A percentile compares a stretch with the other conserved stretches of the same genome.
phyloP scores from a whole-genome alignment of 2,797 vertebrate species.

The Philypnodon macrostomus region DNA sequence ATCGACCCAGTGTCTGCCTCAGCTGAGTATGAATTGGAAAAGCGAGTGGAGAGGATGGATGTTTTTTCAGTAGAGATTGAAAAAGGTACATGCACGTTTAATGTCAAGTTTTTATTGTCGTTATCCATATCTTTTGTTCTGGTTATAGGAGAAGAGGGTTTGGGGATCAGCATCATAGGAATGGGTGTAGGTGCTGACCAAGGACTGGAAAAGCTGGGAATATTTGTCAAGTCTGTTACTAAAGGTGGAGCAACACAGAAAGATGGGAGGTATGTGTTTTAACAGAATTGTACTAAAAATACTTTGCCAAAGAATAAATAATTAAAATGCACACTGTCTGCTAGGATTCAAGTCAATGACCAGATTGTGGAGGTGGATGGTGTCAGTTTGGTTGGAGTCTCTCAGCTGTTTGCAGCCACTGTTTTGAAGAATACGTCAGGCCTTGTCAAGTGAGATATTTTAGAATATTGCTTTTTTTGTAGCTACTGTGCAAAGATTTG shows the following conservation, averaged over 20 bases:
- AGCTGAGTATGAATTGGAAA: conserved; percentile 90
- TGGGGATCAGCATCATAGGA: conserved; percentile 92
- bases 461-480: neutral
- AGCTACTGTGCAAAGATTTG: neutral
- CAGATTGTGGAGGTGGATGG: conserved; percentile 92
- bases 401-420: conserved; percentile 89
- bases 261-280: conserved; percentile 79
- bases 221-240: conserved; percentile 91
- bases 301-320: neutral
- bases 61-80: conserved; percentile 89
- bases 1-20: conserved; percentile 90
- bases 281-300: neutral
- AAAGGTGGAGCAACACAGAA: conserved; percentile 84
- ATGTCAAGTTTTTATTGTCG: too few species aligned
- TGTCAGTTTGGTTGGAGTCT: conserved; percentile 88
- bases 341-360: conserved; percentile 88
- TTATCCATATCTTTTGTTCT: neutral
- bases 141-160: conserved; percentile 80
- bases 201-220: conserved; percentile 89
- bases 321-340: conserved; percentile 11
- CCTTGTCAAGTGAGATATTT: conserved; percentile 79
- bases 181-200: conserved; percentile 94
- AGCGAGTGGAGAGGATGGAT: conserved; percentile 91
- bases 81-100: conserved; percentile 76
- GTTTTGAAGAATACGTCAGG: conserved; percentile 90